Evolutionary conservation across 2,888 invertebrate species (phyloP).

Genomic region (Oeneis ivallda): DNA sequence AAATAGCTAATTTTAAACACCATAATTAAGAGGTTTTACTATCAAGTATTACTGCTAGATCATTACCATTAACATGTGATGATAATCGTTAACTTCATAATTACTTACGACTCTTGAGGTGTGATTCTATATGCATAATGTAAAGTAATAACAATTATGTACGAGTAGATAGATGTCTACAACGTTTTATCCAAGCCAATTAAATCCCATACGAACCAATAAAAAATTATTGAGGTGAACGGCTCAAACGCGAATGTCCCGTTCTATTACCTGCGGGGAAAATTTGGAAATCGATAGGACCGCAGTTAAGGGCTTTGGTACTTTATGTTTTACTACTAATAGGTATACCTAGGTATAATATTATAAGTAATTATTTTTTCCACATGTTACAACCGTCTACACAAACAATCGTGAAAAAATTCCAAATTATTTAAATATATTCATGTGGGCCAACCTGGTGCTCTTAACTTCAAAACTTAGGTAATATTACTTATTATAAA

Average conservation of each 20-base stretch:
- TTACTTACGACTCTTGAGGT: neutral
- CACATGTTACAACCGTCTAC: no score
- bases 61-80: neutral
- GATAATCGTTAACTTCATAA: neutral
- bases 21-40: neutral
- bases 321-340: no score
- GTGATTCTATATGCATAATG: neutral
- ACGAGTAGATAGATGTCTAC: neutral
- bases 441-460: no score
- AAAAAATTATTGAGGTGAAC: neutral
- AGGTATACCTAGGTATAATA: no score
- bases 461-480: no score
- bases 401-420: no score
- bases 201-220: neutral
- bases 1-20: constrained; percentile 3
- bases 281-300: neutral
- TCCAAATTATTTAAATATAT: no score
- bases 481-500: no score
- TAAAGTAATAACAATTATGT: neutral
- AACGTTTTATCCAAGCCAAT: no score
- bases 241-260: no score
- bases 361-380: no score
- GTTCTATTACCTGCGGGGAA: neutral
- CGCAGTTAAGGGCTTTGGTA: no score
- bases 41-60: neutral